Conservation (phyloP, 2,797 vertebrate genomes). For the Chiloscyllium punctatum region DNA sequence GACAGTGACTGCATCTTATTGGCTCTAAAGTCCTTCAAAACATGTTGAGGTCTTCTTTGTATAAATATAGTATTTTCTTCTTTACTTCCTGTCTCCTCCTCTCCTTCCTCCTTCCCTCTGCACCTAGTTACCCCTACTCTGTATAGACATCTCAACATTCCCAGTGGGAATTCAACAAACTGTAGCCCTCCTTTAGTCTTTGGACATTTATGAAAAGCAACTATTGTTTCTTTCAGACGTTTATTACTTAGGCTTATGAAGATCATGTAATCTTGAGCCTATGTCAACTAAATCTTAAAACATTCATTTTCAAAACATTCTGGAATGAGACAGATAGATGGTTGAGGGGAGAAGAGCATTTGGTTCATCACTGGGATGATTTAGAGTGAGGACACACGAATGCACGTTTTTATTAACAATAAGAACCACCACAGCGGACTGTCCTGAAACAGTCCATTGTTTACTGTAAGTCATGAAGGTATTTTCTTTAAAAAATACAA, state of each 20-base stretch:
- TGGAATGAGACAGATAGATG: background rate
- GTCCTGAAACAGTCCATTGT: background rate
- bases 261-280: background rate
- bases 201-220: background rate
- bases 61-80: background rate
- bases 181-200: background rate
- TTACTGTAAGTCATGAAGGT: background rate
- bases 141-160: background rate
- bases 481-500: background rate
- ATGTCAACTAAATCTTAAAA: background rate
- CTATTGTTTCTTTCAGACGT: background rate
- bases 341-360: background rate
- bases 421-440: background rate
- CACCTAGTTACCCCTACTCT: background rate
- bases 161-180: background rate
- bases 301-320: background rate
- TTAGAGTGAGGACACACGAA: background rate
- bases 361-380: background rate
- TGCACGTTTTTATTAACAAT: slow-evolving; percentile 33
- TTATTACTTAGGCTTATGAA: background rate
- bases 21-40: background rate
- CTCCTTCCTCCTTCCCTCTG: background rate
- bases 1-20: background rate
- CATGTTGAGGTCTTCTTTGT: background rate
- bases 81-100: background rate